Evolutionary conservation across 2,797 vertebrate species (phyloP), one percentile per base, ranked within the genome.

Genomic region (Dendrocincla fuliginosa): DNA sequence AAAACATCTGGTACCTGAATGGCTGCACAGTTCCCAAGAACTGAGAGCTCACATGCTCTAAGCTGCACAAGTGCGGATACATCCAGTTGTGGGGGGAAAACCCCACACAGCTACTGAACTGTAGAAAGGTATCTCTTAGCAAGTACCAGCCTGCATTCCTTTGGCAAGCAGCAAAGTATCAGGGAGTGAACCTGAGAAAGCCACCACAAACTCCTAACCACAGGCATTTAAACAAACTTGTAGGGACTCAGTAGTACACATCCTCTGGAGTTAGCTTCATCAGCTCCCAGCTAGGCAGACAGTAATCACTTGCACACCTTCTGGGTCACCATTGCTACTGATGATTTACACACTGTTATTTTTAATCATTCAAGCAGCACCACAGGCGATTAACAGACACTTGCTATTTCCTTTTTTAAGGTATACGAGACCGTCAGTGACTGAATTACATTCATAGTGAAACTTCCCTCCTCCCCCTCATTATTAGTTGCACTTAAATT

Each of bases 171-270:
- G 53, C 49, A 44, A 53, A 22, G 30, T 22, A 82, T 42, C 33
- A 57, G 64, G 89, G 79, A 94, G 79, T 20, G n/a, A 90, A 88
- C 30, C 35, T 5, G 15, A 90, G 32, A 90, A 71, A 94, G 30
- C 30, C 82, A 81, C 68, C 46, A 42, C 64, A 61, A 83, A 57
- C 50, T 85, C 82, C 57, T 59, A 69, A 73, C 64, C 41, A 11
- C 24, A 88, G 39, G 33, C 61, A 30, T 67, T 74, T 73, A 24
- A 14, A 57, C 42, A 57, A 75, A 56, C 71, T 4, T 56, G 59
- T n/a, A 77, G 37, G 84, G 77, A 33, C 52, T 47, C 73, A n/a
- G 60, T 2, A 87, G 33, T 57, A 84, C 84, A 77, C 63, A 88
- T 78, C 84, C 71, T 77, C 30, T 53, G 57, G n/a, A 60, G 42